These are phyloP conservation scores for Micromesistius poutassou DNA, from an alignment of 2,797 vertebrate species.

Conservation along the genomic window DNA sequence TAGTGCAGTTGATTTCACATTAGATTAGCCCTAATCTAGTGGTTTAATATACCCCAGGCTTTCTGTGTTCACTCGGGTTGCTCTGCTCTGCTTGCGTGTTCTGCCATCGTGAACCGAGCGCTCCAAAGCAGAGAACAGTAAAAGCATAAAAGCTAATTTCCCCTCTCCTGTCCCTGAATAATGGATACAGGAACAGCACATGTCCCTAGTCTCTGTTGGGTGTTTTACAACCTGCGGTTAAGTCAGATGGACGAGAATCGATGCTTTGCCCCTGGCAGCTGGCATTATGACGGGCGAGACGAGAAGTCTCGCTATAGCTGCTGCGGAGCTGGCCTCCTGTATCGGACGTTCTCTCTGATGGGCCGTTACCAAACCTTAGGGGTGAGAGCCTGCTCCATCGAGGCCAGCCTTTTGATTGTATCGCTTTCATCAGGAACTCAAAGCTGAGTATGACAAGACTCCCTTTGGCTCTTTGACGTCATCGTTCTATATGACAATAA, in stretches of 20 bases:
- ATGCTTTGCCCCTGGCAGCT: conserved; percentile 28
- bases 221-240: conserved; percentile 26
- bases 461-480: background rate
- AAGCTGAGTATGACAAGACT: background rate
- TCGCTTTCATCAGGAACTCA: conserved; percentile 1
- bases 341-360: conserved; percentile 20
- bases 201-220: conserved; percentile 36
- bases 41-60: background rate
- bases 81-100: conserved; percentile 11
- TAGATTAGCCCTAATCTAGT: background rate
- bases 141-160: conserved; percentile 42
- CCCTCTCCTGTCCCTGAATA: conserved; percentile 47
- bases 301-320: conserved; percentile 34
- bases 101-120: conserved; percentile 20
- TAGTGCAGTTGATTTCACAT: background rate
- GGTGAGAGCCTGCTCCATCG: conserved; percentile 9
- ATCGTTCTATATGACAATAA: background rate
- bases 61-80: background rate
- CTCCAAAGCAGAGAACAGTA: conserved; percentile 36
- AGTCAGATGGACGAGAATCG: conserved; percentile 28
- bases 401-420: background rate
- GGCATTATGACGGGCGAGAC: conserved; percentile 30
- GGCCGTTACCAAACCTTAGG: conserved; percentile 33
- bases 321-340: conserved; percentile 33
- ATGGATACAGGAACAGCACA: conserved; percentile 49